A percentile compares a stretch with the other conserved stretches of the same genome.
Conservation (phyloP, 1,140 invertebrate genomes). For the Gonatopus flavifemur region DNA sequence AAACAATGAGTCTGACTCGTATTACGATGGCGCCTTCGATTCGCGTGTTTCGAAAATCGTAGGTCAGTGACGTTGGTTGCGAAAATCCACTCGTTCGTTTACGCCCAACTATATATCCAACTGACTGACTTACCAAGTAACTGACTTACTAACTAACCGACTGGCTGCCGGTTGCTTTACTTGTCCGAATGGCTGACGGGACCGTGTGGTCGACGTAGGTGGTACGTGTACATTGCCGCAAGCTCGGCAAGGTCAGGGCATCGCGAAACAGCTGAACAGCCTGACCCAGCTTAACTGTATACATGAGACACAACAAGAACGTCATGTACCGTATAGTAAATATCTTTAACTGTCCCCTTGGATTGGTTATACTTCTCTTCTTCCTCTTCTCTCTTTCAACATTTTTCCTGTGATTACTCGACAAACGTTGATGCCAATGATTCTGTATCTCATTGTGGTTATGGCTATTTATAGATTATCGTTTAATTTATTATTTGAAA, state of each 20-base stretch:
- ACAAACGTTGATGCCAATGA: too few relatives aligned
- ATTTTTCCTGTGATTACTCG: not conserved
- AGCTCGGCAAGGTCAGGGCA: constrained; percentile 34
- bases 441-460: too few relatives aligned
- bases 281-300: constrained; percentile 28
- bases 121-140: constrained; percentile 5
- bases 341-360: too few relatives aligned
- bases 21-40: too few relatives aligned
- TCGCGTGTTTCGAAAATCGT: too few relatives aligned
- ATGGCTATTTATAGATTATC: too few relatives aligned
- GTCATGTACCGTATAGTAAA: too few relatives aligned
- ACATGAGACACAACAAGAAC: constrained; percentile 23
- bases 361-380: constrained; percentile 3
- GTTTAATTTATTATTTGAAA: too few relatives aligned
- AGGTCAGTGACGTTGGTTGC: constrained; percentile 36
- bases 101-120: constrained; percentile 5
- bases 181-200: constrained; percentile 16
- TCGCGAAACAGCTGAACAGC: constrained; percentile 39
- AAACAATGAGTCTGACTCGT: too few relatives aligned
- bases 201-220: constrained; percentile 30
- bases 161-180: constrained; percentile 20
- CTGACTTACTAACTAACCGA: constrained; percentile 18
- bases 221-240: constrained; percentile 9
- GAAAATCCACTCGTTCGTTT: constrained; percentile 23
- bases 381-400: not conserved